Base-by-base conservation (phyloP, 2,797 vertebrate species). In the Rhadinocentrus ornatus region DNA sequence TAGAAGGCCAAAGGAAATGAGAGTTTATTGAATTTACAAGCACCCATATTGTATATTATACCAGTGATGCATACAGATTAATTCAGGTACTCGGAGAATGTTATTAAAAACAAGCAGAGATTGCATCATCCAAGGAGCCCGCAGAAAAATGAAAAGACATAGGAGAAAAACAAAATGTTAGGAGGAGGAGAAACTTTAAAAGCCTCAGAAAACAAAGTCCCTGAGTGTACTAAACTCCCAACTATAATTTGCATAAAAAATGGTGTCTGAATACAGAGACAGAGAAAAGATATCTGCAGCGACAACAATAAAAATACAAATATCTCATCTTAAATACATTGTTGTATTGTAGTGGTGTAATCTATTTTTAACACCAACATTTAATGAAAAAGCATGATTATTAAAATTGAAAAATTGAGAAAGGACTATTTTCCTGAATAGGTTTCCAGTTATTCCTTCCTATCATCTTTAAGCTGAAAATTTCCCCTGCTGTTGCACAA, bases 21-120 rank as follows among this genome's bases (percentile, higher is more conserved):
- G 29, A 67, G 39, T 72, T 83, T 69, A 70, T 55, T 81, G 66
- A 67, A 81, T 88, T 77, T 76, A 74, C 82, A 62, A 53, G 15
- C 2, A 1, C 3, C n/a, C 2, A 8, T 18, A 15, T 7, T 41
- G 29, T 9, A 48, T 22, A 22, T 48, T 22, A 48, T 22, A 22
- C 20, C n/a, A 48, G 46, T 3, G 46, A 37, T 18, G 24, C 10
- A 29, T n/a, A 22, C 20, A 52, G 41, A 82, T 85, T n/a, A 58
- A 78, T 68, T 55, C 66, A 62, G 80, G 68, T 66, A 56, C 66
- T 60, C 29, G 11, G 46, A 73, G 59, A 31, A 58, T 61, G 4
- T 60, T 62, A 71, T 77, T 69, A 81, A 59, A 81, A 76, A 69
- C 62, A 60, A 66, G 50, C 39, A 24, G 61, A 52, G 34, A 37